phyloP scores from a whole-genome alignment of 2,113 vertebrate genomes.

The Machaerirhynchus nigripectus region DNA sequence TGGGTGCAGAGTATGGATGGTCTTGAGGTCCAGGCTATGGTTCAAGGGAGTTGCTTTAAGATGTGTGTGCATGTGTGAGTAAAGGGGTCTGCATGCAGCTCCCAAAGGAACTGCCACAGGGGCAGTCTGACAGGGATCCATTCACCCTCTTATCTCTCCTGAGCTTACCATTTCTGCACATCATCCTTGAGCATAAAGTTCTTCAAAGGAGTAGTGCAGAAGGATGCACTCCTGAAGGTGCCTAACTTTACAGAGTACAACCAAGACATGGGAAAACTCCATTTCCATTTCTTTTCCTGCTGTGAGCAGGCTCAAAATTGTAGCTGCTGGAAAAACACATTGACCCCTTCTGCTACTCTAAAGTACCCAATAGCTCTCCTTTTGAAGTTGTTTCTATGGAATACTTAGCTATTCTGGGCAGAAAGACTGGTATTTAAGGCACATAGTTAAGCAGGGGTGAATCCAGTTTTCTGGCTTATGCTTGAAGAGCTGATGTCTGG shows the following conservation, averaged over 20 bases:
- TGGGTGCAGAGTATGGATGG: background rate
- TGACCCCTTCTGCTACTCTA: background rate
- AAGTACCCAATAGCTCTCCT: background rate
- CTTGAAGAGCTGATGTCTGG: background rate
- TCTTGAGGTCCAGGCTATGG: background rate
- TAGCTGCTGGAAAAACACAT: background rate
- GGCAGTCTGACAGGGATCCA: background rate
- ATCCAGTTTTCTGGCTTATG: background rate
- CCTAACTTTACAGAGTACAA: background rate
- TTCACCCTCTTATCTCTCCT: background rate
- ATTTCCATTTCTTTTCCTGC: background rate
- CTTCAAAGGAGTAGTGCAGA: background rate
- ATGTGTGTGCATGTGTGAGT: rapidly evolving
- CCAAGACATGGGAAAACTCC: background rate
- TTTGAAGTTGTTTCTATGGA: background rate
- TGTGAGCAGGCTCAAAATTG: background rate
- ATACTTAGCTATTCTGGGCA: background rate
- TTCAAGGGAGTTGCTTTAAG: background rate
- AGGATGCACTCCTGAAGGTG: background rate
- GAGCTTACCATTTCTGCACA: rapidly evolving
- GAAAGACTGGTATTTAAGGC: background rate
- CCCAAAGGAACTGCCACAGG: background rate
- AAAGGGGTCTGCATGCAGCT: background rate
- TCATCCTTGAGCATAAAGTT: background rate
- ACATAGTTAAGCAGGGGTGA: background rate